phyloP scores from a whole-genome alignment of 2,888 invertebrate genomes.

The Odontocerum albicorne region DNA sequence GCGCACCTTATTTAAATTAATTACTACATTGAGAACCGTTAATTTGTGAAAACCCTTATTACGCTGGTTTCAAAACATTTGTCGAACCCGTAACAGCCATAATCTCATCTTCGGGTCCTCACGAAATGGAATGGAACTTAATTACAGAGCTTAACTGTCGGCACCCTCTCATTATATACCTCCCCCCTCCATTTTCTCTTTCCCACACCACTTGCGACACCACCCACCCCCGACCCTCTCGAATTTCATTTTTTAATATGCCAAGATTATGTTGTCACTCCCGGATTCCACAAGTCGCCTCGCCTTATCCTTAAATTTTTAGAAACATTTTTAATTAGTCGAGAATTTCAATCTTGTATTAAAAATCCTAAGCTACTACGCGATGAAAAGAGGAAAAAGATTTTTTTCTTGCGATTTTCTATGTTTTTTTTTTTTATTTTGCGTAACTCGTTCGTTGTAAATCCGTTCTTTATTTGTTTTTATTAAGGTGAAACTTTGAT shows the following conservation, averaged over 20 bases:
- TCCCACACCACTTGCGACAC: neutral
- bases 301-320: constrained; percentile 31
- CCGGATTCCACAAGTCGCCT: constrained; percentile 13
- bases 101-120: constrained; percentile 19
- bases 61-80: constrained; percentile 16
- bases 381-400: neutral
- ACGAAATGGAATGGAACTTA: constrained; percentile 24
- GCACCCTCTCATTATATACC: constrained; percentile 24
- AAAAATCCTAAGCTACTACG: neutral
- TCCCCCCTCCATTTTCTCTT: neutral
- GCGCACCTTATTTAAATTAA: too few relatives aligned
- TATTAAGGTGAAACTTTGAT: too few relatives aligned
- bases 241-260: constrained; percentile 32
- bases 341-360: neutral
- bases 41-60: constrained; percentile 10
- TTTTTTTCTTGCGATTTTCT: neutral
- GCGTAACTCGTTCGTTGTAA: too few relatives aligned
- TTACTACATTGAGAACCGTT: neutral
- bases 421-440: neutral
- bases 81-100: constrained; percentile 17
- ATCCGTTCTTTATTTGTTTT: too few relatives aligned
- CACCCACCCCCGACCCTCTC: constrained; percentile 2
- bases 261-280: constrained; percentile 33
- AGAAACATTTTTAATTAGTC: constrained; percentile 33
- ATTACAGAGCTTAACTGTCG: constrained; percentile 27